These are phyloP conservation scores for Lagopus leucura DNA, from an alignment of 2,113 vertebrate species.

Conservation along the genomic window DNA sequence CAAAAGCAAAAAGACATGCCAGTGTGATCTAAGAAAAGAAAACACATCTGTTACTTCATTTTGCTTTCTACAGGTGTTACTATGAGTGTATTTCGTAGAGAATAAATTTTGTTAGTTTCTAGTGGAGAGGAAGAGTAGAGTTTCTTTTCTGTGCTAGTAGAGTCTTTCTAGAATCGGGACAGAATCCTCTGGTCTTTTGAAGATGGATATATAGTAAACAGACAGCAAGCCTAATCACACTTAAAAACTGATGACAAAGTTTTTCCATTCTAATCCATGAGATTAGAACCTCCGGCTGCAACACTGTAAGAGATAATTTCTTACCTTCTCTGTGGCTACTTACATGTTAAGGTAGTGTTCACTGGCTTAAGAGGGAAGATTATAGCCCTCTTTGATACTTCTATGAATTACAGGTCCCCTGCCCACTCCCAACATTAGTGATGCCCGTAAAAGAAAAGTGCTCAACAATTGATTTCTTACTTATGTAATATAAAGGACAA, in stretches of 20 bases:
- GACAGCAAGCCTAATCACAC: neutral
- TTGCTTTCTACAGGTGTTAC: neutral
- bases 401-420: accelerated
- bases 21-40: neutral
- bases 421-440: neutral
- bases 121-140: neutral
- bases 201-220: neutral
- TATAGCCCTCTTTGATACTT: neutral
- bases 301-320: neutral
- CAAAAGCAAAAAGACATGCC: neutral
- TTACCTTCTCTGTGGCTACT: neutral
- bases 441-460: neutral
- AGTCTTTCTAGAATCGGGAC: neutral
- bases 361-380: neutral
- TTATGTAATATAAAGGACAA: neutral
- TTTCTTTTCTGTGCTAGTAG: neutral
- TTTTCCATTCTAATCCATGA: neutral
- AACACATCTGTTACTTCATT: neutral
- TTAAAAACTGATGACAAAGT: neutral
- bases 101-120: neutral
- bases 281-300: neutral
- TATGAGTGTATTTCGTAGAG: neutral
- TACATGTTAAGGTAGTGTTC: neutral
- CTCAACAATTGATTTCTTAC: neutral
- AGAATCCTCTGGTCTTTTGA: neutral